Conservation (phyloP, 2,113 vertebrate genomes). For the Pangasianodon gigas region DNA sequence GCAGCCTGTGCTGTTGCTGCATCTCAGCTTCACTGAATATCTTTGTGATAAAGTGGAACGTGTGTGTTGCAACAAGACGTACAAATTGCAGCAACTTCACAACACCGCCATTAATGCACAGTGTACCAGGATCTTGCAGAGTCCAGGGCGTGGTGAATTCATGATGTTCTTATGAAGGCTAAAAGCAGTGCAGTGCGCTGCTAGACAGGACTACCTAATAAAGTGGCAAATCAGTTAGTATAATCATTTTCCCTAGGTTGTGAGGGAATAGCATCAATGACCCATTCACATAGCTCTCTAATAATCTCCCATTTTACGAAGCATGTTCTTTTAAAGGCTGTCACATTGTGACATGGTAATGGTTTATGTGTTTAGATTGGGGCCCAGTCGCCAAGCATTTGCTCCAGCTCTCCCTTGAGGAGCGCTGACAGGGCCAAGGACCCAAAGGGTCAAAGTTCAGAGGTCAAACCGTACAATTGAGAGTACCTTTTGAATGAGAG, state of each 20-base stretch:
- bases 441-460: constrained; percentile 61
- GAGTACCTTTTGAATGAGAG: constrained; percentile 48
- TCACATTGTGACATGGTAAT: constrained; percentile 30
- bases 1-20: neutral
- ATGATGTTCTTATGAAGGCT: neutral
- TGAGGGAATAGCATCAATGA: neutral
- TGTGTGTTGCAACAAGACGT: neutral
- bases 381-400: constrained; percentile 50
- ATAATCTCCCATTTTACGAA: neutral
- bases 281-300: neutral
- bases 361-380: constrained; percentile 56
- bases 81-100: neutral
- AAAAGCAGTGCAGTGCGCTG: neutral
- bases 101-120: neutral
- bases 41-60: constrained; percentile 27
- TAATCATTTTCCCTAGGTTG: neutral
- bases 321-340: constrained; percentile 11
- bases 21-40: neutral
- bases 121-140: neutral
- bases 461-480: constrained; percentile 64
- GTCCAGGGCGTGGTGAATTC: neutral
- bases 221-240: neutral
- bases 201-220: neutral
- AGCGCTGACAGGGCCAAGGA: constrained; percentile 68
- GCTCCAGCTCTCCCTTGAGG: constrained; percentile 58